A percentile compares a stretch with the other conserved stretches of the same genome.
These are phyloP conservation scores for Macrotis lagotis DNA, from an alignment of 2,113 vertebrate genomes.

Conservation along the genomic window DNA sequence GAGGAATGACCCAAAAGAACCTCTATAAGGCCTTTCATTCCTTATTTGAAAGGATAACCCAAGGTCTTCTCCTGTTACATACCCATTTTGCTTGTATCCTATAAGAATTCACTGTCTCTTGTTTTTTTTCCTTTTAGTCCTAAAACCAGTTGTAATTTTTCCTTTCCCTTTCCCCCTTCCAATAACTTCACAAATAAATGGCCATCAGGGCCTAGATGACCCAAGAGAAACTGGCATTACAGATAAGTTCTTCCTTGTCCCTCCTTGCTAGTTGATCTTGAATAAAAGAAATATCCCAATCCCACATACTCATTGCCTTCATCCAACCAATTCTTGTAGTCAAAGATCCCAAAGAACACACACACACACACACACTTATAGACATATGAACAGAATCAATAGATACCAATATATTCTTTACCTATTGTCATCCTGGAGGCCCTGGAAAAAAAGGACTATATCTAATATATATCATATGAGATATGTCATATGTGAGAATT, in stretches of 20 bases:
- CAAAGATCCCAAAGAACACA: background rate
- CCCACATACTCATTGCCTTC: background rate
- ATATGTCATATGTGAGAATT: background rate
- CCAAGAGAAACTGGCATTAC: background rate
- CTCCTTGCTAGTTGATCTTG: background rate
- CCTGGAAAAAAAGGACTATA: background rate
- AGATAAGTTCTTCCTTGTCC: background rate
- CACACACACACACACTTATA: too few relatives aligned
- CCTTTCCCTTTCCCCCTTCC: too few relatives aligned
- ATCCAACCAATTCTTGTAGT: background rate
- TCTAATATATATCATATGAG: background rate
- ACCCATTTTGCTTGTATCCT: background rate
- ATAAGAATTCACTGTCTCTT: background rate
- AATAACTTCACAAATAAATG: background rate
- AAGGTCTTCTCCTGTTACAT: background rate
- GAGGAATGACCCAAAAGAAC: background rate
- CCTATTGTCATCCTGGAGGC: background rate
- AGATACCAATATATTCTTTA: background rate
- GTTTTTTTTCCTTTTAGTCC: background rate
- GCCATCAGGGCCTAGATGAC: background rate
- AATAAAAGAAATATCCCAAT: background rate
- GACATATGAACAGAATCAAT: background rate
- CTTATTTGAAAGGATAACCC: background rate
- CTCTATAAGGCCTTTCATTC: background rate
- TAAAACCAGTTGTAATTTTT: background rate